Conservation (phyloP, 2,113 vertebrate species). For the Polyodon spathula region DNA sequence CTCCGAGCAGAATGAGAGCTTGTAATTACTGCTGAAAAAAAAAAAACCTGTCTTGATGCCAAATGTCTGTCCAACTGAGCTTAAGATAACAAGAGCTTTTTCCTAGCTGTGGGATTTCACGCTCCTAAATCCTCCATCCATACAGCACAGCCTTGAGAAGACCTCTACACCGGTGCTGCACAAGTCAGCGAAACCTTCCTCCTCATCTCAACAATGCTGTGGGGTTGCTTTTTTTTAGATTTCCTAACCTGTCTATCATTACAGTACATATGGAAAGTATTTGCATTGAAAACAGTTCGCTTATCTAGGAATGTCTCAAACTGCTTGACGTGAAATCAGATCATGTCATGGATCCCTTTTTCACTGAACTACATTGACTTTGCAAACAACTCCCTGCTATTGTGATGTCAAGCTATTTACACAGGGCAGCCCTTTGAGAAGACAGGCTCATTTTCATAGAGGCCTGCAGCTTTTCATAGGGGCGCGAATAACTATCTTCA, state of each 20-base stretch:
- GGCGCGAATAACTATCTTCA: no score
- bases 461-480: not conserved
- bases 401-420: constrained; percentile 2
- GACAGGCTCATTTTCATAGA: not conserved
- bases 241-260: not conserved
- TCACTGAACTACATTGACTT: constrained; percentile 3
- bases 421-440: not conserved
- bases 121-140: not conserved
- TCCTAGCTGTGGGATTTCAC: not conserved
- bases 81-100: not conserved
- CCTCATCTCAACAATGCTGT: constrained; percentile 3
- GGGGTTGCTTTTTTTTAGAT: constrained; percentile 9
- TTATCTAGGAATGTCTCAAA: constrained; percentile 15
- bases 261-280: constrained; percentile 7
- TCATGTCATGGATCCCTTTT: not conserved
- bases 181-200: constrained; percentile 3
- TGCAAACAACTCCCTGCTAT: not conserved
- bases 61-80: constrained; percentile 4
- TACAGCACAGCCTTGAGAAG: not conserved
- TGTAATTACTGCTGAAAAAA: constrained; percentile 9
- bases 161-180: not conserved
- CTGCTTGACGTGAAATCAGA: constrained; percentile 13
- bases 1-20: no score
- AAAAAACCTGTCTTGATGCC: not conserved
- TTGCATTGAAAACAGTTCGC: constrained; percentile 13